These are phyloP conservation scores for Ostrea denselamellosa DNA, from an alignment of 1,140 invertebrate genomes.

Conservation along the genomic window DNA sequence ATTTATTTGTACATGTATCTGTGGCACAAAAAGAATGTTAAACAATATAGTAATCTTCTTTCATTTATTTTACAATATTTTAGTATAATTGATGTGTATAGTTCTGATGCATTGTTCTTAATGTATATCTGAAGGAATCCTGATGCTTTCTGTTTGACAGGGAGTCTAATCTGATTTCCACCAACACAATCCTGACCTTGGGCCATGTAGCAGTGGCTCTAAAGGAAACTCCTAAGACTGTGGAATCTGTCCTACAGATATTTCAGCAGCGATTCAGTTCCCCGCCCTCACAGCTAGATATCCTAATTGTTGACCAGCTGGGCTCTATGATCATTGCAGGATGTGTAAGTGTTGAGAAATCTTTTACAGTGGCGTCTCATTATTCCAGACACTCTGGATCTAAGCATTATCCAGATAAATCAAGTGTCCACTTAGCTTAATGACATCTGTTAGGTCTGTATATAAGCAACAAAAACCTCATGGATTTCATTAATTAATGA, in stretches of 20 bases:
- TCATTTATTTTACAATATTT: not conserved
- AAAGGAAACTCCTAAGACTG: slow-evolving; percentile 89
- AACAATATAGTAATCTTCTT: not conserved
- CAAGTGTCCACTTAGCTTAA: too few species aligned
- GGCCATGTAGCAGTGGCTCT: slow-evolving; percentile 97
- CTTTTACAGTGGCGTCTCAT: too few species aligned
- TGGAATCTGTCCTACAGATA: slow-evolving; percentile 97
- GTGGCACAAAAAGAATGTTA: not conserved
- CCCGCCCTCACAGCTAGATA: slow-evolving; percentile 91
- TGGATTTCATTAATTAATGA: too few species aligned
- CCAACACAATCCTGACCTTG: slow-evolving; percentile 97
- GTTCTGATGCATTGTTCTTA: not conserved
- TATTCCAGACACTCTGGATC: too few species aligned
- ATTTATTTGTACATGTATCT: not conserved
- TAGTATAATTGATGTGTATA: not conserved
- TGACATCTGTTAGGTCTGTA: too few species aligned
- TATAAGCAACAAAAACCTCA: too few species aligned
- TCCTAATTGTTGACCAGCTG: slow-evolving; percentile 96
- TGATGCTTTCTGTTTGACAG: slow-evolving; percentile 78
- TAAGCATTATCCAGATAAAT: too few species aligned
- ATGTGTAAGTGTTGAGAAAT: slow-evolving; percentile 74
- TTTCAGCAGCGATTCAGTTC: slow-evolving; percentile 97
- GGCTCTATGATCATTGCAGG: slow-evolving; percentile 96
- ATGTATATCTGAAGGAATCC: not conserved
- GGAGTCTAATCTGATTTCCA: slow-evolving; percentile 93